Evolutionary conservation across 1,140 invertebrate genomes (phyloP), one percentile per base, ranked within the genome.

Genomic region (Drosophila pruinosa): DNA sequence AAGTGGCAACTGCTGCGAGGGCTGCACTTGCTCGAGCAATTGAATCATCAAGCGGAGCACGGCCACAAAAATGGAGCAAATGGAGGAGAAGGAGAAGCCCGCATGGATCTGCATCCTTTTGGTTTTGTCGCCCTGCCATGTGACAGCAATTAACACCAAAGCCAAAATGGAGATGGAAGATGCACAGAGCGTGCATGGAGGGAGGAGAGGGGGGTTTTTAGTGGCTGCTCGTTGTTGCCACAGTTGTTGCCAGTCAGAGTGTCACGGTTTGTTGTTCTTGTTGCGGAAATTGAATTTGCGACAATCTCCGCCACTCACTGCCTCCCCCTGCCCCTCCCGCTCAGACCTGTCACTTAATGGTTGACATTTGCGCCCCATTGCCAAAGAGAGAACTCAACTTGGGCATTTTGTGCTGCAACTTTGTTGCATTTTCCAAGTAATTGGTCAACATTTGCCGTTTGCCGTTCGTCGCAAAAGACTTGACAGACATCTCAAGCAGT

Each of bases 141-240:
- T 85, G 80, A 85, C 80, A 85, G 80, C 80, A 85, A 85, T 85
- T 85, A 85, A 85, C 80, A 85, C 75, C 75, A 75, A 83, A 85
- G 67, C 72, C 72, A 71, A 69, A 82, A 70, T 65, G 67, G 26
- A 39, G 39, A 43, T 28, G 21, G 21, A 54, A 47, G 38, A 2
- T 34, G 48, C 48, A 59, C n/a, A n/a, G 5, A 21, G 15, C 10
- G 5, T 8, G 14, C 14, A 4, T 8, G 39, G 47, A 12, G 14
- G 12, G 22, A 14, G 10, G 8, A 12, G 12, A 10, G 14, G 41
- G 6, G 1, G 52, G 53, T 48, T 15, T 72, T 71, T 48, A 68
- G 61, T 65, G 78, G 62, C 45, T 39, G 58, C 59, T 58, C 67
- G 63, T 74, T 81, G 57, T 19, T 38, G 28, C 61, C 56, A 63